These are phyloP conservation scores for Ericerus pela DNA, from an alignment of 1,140 invertebrate species.

Conservation along the genomic window DNA sequence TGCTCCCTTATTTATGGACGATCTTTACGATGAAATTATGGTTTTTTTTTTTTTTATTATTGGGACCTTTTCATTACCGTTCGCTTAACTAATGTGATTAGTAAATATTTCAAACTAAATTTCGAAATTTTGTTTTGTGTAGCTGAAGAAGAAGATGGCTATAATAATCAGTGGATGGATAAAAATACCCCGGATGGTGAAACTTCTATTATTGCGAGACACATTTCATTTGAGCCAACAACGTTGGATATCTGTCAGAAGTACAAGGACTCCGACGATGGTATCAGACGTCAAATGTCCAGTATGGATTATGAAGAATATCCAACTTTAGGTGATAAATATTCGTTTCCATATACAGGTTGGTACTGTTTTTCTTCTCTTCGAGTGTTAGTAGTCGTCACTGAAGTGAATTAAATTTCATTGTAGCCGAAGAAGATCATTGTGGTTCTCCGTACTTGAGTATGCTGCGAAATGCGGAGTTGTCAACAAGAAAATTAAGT, in stretches of 20 bases:
- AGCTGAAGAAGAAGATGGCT: slow-evolving; percentile 19
- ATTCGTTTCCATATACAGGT: slow-evolving; percentile 34
- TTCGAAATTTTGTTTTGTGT: slow-evolving; percentile 1
- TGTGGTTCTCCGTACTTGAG: slow-evolving; percentile 13
- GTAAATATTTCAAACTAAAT: background rate
- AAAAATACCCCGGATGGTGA: slow-evolving; percentile 24
- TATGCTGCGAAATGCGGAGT: background rate
- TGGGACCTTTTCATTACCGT: background rate
- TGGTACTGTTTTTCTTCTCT: slow-evolving; percentile 19
- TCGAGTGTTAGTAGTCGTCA: background rate
- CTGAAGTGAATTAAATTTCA: background rate
- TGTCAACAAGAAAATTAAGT: slow-evolving; percentile 8
- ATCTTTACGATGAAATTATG: background rate
- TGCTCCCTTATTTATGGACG: background rate
- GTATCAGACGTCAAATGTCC: slow-evolving; percentile 13
- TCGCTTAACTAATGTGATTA: background rate
- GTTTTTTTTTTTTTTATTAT: background rate
- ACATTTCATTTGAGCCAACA: slow-evolving; percentile 16
- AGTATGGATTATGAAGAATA: slow-evolving; percentile 16
- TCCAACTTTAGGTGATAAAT: slow-evolving; percentile 28
- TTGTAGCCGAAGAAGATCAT: slow-evolving; percentile 23
- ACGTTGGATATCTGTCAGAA: background rate
- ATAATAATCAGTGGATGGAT: slow-evolving; percentile 23
- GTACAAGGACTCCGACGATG: slow-evolving; percentile 13
- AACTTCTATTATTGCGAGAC: slow-evolving; percentile 13